Conservation (phyloP, 2,888 invertebrate species). For the Emmelina monodactyla region DNA sequence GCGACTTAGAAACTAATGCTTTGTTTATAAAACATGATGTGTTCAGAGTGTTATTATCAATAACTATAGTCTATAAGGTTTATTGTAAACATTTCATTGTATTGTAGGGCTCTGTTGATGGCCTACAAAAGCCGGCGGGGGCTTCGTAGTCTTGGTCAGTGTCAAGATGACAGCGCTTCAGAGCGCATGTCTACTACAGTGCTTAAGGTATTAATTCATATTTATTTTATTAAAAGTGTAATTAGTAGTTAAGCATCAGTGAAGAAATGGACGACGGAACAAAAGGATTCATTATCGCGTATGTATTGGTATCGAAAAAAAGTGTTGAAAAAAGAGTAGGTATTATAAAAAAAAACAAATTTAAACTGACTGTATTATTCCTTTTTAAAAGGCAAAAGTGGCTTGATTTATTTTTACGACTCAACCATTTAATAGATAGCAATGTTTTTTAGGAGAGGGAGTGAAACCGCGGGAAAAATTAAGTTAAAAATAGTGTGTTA, state of each 20-base stretch:
- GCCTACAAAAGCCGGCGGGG: conserved; percentile 62
- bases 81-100: conserved; percentile 36
- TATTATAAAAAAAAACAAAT: no score
- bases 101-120: conserved; percentile 46
- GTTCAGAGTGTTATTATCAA: conserved; percentile 58
- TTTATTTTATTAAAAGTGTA: no score
- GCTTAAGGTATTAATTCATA: conserved; percentile 36
- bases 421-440: no score
- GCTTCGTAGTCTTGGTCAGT: conserved; percentile 45
- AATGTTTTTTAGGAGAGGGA: no score
- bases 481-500: no score
- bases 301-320: not conserved
- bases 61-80: conserved; percentile 53
- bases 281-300: no score
- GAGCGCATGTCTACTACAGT: conserved; percentile 47
- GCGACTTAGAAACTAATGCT: conserved; percentile 43
- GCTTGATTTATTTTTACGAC: no score
- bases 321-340: not conserved
- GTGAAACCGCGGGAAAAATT: no score
- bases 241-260: no score
- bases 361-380: no score
- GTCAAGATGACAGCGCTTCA: conserved; percentile 37
- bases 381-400: no score
- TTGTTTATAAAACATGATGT: conserved; percentile 52
- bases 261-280: no score